Percentiles rank a stretch among this genome's conserved stretches.
Evolutionary conservation across 2,797 vertebrate genomes (phyloP).

Genomic region (Sebastolobus altivelis): DNA sequence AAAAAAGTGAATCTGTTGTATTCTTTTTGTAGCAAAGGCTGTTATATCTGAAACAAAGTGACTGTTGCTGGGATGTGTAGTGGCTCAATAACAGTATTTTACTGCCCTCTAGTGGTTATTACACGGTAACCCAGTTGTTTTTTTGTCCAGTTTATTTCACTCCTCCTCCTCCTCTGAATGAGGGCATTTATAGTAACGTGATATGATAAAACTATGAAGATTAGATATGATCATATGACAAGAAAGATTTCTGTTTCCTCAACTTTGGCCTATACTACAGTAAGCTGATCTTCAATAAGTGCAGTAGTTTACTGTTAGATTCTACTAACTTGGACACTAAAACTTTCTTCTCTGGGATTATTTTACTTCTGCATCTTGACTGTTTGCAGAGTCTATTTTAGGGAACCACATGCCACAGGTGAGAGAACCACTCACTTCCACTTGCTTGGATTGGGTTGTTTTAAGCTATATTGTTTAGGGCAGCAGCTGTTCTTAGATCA

Average conservation of each 20-base stretch:
- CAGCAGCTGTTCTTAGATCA: not conserved
- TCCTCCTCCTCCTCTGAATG: not conserved
- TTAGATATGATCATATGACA: not conserved
- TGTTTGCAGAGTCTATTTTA: not conserved
- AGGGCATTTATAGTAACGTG: not conserved
- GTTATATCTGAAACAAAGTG: not conserved
- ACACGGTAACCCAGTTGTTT: accelerated
- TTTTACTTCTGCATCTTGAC: constrained; percentile 15
- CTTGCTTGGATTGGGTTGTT: not conserved
- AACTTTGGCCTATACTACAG: not conserved
- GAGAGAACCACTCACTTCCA: not conserved
- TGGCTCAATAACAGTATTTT: not conserved
- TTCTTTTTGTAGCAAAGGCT: not conserved
- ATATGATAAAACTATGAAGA: not conserved
- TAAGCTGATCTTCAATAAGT: not conserved
- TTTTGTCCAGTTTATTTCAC: constrained; percentile 1
- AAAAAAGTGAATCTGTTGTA: not conserved
- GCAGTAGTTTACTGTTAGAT: not conserved
- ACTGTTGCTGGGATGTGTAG: no score
- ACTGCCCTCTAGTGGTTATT: constrained; percentile 52
- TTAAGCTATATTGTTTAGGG: no score
- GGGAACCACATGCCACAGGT: not conserved
- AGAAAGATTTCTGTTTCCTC: not conserved
- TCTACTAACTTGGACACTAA: not conserved
- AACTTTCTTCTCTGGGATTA: not conserved